A percentile compares a stretch with the other conserved stretches of the same genome.
Evolutionary conservation across 2,888 invertebrate genomes (phyloP).

Genomic region (Calephelis perditalis): DNA sequence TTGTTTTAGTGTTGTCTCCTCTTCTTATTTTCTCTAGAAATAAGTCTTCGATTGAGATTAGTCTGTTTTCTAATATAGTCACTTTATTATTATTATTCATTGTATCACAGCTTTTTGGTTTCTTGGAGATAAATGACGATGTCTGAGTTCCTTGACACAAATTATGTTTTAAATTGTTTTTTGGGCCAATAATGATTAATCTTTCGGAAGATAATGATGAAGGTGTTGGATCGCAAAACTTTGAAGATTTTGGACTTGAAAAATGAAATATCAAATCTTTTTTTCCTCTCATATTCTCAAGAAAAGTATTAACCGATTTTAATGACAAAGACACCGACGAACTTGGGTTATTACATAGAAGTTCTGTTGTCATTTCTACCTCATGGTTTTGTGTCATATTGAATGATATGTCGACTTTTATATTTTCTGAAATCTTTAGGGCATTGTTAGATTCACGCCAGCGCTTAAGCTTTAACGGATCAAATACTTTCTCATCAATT

Average conservation of each 20-base stretch:
- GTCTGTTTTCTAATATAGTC: conserved; percentile 21
- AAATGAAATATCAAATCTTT: neutral
- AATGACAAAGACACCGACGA: too few species aligned
- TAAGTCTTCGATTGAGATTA: conserved; percentile 29
- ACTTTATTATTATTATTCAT: conserved; percentile 7
- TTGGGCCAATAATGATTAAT: neutral
- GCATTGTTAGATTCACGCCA: conserved; percentile 2
- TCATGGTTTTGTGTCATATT: too few species aligned
- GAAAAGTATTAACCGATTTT: too few species aligned
- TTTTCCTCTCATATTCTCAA: too few species aligned
- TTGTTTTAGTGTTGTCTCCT: conserved; percentile 16
- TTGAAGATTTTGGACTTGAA: neutral
- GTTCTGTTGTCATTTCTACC: too few species aligned
- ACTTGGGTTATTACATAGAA: too few species aligned
- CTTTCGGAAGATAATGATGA: neutral
- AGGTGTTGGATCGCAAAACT: neutral
- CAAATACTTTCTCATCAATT: neutral
- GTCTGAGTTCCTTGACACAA: neutral
- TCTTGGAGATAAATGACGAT: neutral
- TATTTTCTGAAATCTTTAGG: neutral
- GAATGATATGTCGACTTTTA: neutral
- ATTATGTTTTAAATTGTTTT: neutral
- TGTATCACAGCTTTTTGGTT: neutral
- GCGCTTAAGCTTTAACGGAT: neutral
- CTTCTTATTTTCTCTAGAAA: conserved; percentile 21